Conservation (phyloP, 2,113 vertebrate species). For the Oryzias curvinotus region DNA sequence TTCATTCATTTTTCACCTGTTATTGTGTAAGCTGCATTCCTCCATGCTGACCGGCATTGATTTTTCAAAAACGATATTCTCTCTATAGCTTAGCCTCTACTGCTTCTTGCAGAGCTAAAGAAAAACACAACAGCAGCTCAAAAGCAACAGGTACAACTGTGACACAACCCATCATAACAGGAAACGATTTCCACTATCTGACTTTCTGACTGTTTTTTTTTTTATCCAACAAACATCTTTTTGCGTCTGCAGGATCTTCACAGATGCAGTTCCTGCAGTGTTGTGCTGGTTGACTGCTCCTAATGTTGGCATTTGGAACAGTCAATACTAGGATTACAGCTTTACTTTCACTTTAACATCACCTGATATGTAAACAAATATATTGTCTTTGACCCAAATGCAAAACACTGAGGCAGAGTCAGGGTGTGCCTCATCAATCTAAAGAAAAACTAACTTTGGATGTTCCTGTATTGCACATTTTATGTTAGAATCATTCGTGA, state of each 20-base stretch:
- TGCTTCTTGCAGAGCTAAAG: not conserved
- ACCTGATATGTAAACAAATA: not conserved
- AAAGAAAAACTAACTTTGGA: no score
- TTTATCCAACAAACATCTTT: no score
- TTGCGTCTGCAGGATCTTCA: not conserved
- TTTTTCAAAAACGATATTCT: conserved; percentile 11
- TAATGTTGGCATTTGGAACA: not conserved
- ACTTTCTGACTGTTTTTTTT: no score
- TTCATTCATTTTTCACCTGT: not conserved
- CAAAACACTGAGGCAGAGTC: not conserved
- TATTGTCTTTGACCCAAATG: not conserved
- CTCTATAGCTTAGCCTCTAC: conserved; percentile 33
- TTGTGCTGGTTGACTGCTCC: not conserved
- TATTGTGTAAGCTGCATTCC: conserved; percentile 11
- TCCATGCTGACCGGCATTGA: conserved; percentile 23
- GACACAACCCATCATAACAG: conserved; percentile 24
- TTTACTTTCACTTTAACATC: not conserved
- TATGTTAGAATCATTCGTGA: no score
- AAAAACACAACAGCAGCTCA: not conserved
- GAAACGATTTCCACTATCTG: not conserved
- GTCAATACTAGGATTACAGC: not conserved
- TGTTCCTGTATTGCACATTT: no score
- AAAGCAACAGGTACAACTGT: not conserved
- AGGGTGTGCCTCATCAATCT: no score
- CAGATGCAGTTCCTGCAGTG: not conserved